These are phyloP conservation scores for Hirtodrosophila trivittata DNA, from an alignment of 2,888 invertebrate species.

Conservation along the genomic window DNA sequence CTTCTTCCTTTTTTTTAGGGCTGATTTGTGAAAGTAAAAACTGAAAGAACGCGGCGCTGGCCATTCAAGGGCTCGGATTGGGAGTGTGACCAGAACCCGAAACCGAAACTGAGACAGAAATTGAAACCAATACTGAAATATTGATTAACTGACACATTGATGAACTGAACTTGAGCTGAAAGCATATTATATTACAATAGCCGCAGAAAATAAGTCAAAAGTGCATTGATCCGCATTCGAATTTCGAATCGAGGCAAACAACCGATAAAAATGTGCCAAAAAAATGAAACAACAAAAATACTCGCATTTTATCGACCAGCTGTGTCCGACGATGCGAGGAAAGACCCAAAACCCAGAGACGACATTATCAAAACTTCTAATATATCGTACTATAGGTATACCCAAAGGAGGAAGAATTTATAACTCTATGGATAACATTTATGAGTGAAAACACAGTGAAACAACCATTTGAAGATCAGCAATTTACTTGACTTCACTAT, in stretches of 20 bases:
- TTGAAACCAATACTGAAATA: not conserved
- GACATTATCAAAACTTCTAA: constrained; percentile 21
- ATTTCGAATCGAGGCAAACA: constrained; percentile 34
- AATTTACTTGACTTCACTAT: no score
- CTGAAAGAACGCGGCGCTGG: constrained; percentile 11
- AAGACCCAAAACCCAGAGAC: constrained; percentile 28
- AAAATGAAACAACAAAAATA: constrained; percentile 6
- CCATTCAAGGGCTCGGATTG: not conserved
- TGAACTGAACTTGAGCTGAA: constrained; percentile 2
- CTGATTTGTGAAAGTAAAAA: constrained; percentile 74
- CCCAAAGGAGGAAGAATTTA: not conserved
- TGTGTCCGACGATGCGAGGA: constrained; percentile 16
- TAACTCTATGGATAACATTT: no score
- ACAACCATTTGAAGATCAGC: no score
- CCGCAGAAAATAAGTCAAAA: constrained; percentile 49
- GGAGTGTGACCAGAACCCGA: constrained; percentile 10
- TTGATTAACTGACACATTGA: constrained; percentile 10
- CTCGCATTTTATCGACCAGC: constrained; percentile 14
- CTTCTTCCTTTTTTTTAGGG: constrained; percentile 33
- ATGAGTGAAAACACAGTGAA: no score
- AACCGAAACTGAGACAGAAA: constrained; percentile 26
- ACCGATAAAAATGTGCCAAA: constrained; percentile 26
- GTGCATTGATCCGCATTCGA: constrained; percentile 75
- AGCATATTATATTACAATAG: constrained; percentile 43
- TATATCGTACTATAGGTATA: constrained; percentile 6